A percentile compares a stretch with the other conserved stretches of the same genome.
These are phyloP conservation scores for Acromyrmex echinatior DNA, from an alignment of 1,140 invertebrate genomes.

Conservation along the genomic window DNA sequence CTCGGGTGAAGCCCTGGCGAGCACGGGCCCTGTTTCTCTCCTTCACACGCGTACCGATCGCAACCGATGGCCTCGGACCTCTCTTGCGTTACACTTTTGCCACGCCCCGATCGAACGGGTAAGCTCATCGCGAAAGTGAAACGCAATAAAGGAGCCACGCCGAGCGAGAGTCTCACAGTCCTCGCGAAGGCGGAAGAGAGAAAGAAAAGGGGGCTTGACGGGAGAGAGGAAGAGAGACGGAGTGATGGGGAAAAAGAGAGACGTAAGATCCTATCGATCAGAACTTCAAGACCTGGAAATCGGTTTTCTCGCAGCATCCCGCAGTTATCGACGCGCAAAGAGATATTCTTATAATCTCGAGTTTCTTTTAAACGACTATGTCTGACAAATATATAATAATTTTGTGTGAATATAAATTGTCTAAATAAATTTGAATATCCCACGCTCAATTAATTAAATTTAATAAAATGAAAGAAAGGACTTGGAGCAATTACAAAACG, in stretches of 20 bases:
- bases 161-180: constrained; percentile 70
- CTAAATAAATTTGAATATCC: no score
- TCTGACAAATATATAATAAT: constrained; percentile 1
- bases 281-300: constrained; percentile 71
- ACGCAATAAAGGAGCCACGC: constrained; percentile 85
- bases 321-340: background rate
- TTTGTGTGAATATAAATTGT: background rate
- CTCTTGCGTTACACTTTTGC: constrained; percentile 86
- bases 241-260: constrained; percentile 17
- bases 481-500: no score
- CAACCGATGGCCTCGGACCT: constrained; percentile 78
- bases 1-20: constrained; percentile 62
- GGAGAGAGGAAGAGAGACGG: background rate
- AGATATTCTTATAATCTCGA: constrained; percentile 9
- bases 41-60: constrained; percentile 69
- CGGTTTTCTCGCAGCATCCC: constrained; percentile 66
- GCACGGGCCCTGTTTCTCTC: constrained; percentile 73
- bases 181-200: constrained; percentile 35
- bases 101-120: constrained; percentile 84
- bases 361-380: background rate
- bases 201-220: constrained; percentile 72
- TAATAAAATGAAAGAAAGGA: no score
- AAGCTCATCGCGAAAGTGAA: constrained; percentile 86
- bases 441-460: no score
- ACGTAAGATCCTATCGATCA: constrained; percentile 64